A percentile compares a stretch with the other conserved stretches of the same genome.
Evolutionary conservation across 2,797 vertebrate species (phyloP).

Genomic region (Perodicticus potto): DNA sequence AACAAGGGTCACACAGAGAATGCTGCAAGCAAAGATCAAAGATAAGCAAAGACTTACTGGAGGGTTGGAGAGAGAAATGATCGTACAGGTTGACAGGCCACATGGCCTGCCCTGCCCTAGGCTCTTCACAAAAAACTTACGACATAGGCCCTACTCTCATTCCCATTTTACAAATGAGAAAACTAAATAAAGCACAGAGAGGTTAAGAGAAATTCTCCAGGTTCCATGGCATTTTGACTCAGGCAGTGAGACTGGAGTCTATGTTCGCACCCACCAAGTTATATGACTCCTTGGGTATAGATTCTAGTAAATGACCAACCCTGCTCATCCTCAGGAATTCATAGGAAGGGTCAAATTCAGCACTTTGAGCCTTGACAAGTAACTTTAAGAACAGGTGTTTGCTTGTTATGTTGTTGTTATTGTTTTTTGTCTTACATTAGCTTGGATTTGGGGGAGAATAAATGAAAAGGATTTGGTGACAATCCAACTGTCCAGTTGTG

Average conservation of each 20-base stretch:
- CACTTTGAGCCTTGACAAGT: not conserved
- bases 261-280: not conserved
- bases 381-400: not conserved
- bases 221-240: not conserved
- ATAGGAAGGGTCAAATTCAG: not conserved
- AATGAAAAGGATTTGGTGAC: not conserved
- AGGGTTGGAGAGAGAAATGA: not conserved
- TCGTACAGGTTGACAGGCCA: not conserved
- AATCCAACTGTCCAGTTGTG: not conserved
- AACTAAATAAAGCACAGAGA: not conserved
- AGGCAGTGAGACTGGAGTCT: not conserved
- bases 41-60: not conserved
- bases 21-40: not conserved
- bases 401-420: not conserved
- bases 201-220: not conserved
- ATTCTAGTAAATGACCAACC: not conserved
- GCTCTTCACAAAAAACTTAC: not conserved
- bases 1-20: not conserved
- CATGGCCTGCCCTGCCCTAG: not conserved
- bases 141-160: not conserved
- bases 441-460: not conserved
- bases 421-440: not conserved
- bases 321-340: not conserved
- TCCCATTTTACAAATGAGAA: not conserved
- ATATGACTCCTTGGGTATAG: not conserved